A percentile compares a stretch with the other conserved stretches of the same genome.
Conservation (phyloP, 23 tunicate species). For the Diplosoma virens region DNA sequence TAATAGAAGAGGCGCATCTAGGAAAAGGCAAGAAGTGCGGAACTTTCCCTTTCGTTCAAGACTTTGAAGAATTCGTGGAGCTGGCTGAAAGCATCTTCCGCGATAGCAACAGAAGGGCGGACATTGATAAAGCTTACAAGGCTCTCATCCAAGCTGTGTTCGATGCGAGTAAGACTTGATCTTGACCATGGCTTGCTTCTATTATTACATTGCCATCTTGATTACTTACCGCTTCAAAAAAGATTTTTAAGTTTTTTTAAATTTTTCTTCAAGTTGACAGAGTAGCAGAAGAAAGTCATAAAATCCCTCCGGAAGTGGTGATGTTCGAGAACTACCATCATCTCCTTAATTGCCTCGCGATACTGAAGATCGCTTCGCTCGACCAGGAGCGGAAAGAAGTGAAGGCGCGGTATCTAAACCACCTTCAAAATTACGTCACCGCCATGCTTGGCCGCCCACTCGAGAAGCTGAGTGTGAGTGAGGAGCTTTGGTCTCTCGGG, state of each 20-base stretch:
- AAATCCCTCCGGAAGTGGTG: slow-evolving; percentile 92
- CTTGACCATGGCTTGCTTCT: neutral
- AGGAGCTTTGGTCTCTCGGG: too few species aligned
- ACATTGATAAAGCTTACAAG: slow-evolving; percentile 93
- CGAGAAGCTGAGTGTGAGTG: slow-evolving; percentile 91
- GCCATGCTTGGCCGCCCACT: slow-evolving; percentile 88
- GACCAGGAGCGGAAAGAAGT: slow-evolving; percentile 72
- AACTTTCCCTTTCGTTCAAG: slow-evolving; percentile 75
- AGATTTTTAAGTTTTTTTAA: too few species aligned
- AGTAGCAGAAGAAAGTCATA: slow-evolving; percentile 63
- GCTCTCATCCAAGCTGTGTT: slow-evolving; percentile 68
- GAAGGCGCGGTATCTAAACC: slow-evolving; percentile 45
- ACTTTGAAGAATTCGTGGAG: slow-evolving; percentile 92
- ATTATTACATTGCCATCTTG: too few species aligned
- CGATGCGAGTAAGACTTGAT: slow-evolving; percentile 79
- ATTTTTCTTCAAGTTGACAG: slow-evolving; percentile 32
- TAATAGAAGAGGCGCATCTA: slow-evolving; percentile 48
- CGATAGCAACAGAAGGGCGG: slow-evolving; percentile 65
- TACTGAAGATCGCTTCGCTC: slow-evolving; percentile 68
- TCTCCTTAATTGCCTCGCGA: slow-evolving; percentile 67
- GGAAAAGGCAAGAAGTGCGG: slow-evolving; percentile 84
- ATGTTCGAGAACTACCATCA: slow-evolving; percentile 92
- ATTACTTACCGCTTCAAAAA: too few species aligned
- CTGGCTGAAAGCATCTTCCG: slow-evolving; percentile 91
- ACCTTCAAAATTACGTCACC: slow-evolving; percentile 65